Conservation (phyloP, 1,140 invertebrate genomes). For the Papilio glaucus region DNA sequence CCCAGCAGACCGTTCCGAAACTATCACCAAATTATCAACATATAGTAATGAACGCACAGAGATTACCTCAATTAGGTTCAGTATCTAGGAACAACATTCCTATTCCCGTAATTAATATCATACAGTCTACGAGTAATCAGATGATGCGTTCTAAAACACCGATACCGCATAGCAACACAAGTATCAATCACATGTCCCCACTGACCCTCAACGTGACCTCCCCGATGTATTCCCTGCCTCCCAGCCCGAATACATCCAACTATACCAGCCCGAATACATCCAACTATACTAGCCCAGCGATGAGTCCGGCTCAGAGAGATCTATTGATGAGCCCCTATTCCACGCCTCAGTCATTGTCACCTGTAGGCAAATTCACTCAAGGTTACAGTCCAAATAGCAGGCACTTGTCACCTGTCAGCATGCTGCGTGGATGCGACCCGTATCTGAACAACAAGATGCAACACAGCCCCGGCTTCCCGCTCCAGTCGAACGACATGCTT, state of each 20-base stretch:
- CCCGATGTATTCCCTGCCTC: slow-evolving; percentile 70
- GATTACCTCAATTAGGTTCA: slow-evolving; percentile 40
- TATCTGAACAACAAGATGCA: slow-evolving; percentile 73
- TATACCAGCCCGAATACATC: slow-evolving; percentile 66
- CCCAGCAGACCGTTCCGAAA: slow-evolving; percentile 48
- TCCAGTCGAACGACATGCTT: slow-evolving; percentile 58
- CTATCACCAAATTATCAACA: slow-evolving; percentile 57
- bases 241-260: slow-evolving; percentile 64
- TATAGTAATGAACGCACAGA: slow-evolving; percentile 49
- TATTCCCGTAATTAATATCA: slow-evolving; percentile 67
- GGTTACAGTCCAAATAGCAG: slow-evolving; percentile 64
- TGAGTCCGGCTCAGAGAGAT: slow-evolving; percentile 69
- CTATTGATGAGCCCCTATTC: slow-evolving; percentile 69
- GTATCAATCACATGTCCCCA: slow-evolving; percentile 62
- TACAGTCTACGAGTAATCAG: slow-evolving; percentile 57
- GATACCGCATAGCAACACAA: neutral
- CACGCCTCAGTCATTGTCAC: slow-evolving; percentile 70
- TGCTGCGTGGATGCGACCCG: slow-evolving; percentile 68
- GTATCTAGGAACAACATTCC: slow-evolving; percentile 54
- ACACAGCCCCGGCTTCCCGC: slow-evolving; percentile 61
- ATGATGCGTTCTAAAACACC: slow-evolving; percentile 53
- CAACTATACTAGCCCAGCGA: slow-evolving; percentile 62
- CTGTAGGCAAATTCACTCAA: slow-evolving; percentile 64
- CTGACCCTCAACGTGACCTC: slow-evolving; percentile 67
- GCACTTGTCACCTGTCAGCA: slow-evolving; percentile 58